Conservation (phyloP, 2,888 invertebrate genomes). For the Dorcus hopei region DNA sequence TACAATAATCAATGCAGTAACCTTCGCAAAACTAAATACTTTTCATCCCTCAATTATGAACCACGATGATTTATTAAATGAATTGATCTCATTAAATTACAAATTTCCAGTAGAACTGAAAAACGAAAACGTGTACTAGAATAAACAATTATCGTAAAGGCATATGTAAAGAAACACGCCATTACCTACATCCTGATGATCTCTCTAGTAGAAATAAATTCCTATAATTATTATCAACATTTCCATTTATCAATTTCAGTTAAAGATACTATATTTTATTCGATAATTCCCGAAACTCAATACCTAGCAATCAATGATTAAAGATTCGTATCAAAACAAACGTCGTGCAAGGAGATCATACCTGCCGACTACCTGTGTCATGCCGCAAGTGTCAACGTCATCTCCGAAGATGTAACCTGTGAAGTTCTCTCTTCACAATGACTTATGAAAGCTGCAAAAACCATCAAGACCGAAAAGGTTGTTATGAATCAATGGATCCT, state of each 20-base stretch:
- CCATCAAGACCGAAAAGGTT: too few relatives aligned
- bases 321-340: too few relatives aligned
- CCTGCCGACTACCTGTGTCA: too few relatives aligned
- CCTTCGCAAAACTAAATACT: not conserved
- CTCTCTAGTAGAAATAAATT: not conserved
- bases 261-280: not conserved
- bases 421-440: too few relatives aligned
- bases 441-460: too few relatives aligned
- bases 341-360: too few relatives aligned
- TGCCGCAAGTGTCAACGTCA: too few relatives aligned
- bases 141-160: not conserved
- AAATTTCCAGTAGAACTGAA: not conserved
- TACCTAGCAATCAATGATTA: conserved; percentile 3
- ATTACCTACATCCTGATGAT: not conserved
- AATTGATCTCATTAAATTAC: not conserved
- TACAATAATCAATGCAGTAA: not conserved
- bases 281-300: not conserved
- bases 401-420: too few relatives aligned
- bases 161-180: not conserved
- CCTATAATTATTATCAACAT: not conserved
- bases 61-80: not conserved
- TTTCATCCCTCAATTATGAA: not conserved
- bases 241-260: conserved; percentile 1
- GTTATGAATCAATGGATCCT: too few relatives aligned
- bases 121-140: not conserved